Base-by-base conservation (phyloP, 2,888 invertebrate genomes). In the Phortica magna region DNA sequence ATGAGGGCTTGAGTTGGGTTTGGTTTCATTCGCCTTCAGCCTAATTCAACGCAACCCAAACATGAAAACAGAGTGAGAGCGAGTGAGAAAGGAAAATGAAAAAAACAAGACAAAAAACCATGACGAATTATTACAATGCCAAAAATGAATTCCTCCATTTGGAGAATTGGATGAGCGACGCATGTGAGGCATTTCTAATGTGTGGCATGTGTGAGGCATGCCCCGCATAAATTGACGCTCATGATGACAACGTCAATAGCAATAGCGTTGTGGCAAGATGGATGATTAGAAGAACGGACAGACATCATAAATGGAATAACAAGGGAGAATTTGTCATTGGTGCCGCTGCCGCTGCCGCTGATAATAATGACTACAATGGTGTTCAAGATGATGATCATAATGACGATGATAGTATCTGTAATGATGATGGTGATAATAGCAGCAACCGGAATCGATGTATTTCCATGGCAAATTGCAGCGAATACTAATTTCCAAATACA, bases 401-500 rank as follows among this genome's bases (percentile, higher is more conserved):
- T 68, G 68, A 12, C 39, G 43, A 12, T 48, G 43, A 68, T 68
- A 41, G 17, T 55, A 22, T 17, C 22, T 7, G 22, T 19, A 22
- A n/a, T 68, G 68, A 68, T 68, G 22, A 10, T 17, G 41, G 17
- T 67, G 42, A 41, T 73, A 43, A 73, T 22, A 73, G 61, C 41
- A 61, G 64, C 75, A 78, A 55, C 59, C 81, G 81, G 79, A 83
- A 83, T 83, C 78, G 82, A 84, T 83, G 79, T 82, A 79, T 81
- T 83, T 87, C 76, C 85, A 81, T 80, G 78, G 82, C 85, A 85
- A 85, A 88, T 85, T 88, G 88, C 88, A 88, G 74, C 79, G 82
- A 85, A 87, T 88, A 85, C 87, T 87, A 87, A 85, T 88, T 87
- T 87, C 83, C 82, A 88, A 83, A 85, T 87, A 87, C 85, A 85